These are phyloP conservation scores for Piaya cayana DNA, from an alignment of 2,113 vertebrate species.

Conservation along the genomic window DNA sequence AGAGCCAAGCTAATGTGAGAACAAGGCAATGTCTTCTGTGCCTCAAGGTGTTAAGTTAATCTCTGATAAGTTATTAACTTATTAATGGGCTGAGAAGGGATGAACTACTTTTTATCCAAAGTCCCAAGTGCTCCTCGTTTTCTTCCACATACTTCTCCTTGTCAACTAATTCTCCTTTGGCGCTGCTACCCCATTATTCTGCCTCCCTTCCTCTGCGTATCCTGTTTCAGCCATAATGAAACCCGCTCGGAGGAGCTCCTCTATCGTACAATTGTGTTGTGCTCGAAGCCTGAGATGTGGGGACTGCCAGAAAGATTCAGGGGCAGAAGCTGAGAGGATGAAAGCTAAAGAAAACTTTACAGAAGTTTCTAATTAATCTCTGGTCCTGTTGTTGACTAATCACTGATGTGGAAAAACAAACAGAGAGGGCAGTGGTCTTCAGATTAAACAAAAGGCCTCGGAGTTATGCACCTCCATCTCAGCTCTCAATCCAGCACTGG, in stretches of 20 bases:
- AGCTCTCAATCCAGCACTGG: neutral
- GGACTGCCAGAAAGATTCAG: neutral
- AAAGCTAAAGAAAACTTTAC: neutral
- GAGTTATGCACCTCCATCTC: neutral
- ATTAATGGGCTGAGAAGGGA: constrained; percentile 76
- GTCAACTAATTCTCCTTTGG: constrained; percentile 51
- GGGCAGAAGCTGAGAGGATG: neutral
- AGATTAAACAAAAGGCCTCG: neutral
- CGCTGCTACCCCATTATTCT: neutral
- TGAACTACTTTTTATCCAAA: constrained; percentile 73
- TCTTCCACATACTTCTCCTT: constrained; percentile 55
- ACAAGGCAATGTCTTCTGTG: constrained; percentile 70
- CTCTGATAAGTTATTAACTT: constrained; percentile 79
- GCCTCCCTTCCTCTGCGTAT: neutral
- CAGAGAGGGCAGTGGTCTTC: neutral
- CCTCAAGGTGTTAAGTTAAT: constrained; percentile 78
- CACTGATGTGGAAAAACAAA: neutral
- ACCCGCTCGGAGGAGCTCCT: neutral
- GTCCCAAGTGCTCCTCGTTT: constrained; percentile 62
- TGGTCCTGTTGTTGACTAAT: neutral
- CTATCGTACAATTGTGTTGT: neutral
- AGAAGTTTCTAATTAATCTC: neutral
- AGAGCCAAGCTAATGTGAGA: constrained; percentile 71
- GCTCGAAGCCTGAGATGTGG: neutral
- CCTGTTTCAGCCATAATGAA: neutral